These are phyloP conservation scores for Biston stratarius DNA, from an alignment of 2,888 invertebrate species.

Conservation along the genomic window DNA sequence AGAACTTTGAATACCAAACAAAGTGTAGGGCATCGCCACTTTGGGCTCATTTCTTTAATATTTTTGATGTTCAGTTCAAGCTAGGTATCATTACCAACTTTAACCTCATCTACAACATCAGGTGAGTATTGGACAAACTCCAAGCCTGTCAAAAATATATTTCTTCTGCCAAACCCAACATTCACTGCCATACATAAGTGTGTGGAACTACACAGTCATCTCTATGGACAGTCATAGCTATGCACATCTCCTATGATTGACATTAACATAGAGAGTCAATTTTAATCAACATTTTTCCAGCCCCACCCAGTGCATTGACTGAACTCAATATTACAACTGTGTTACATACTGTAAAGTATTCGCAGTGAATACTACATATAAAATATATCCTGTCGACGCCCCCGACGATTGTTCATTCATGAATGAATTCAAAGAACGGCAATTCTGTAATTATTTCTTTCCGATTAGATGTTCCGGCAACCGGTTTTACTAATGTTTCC, in stretches of 20 bases:
- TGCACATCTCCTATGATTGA: not conserved
- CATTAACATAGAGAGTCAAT: too few species aligned
- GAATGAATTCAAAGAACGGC: constrained; percentile 28
- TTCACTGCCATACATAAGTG: too few species aligned
- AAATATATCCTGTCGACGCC: constrained; percentile 26
- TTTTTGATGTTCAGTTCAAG: too few species aligned
- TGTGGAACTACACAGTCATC: not conserved
- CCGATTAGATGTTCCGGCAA: constrained; percentile 7
- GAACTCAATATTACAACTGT: constrained; percentile 35
- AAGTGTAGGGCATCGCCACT: too few species aligned
- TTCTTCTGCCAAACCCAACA: too few species aligned
- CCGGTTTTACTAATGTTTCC: constrained; percentile 13
- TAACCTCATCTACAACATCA: too few species aligned
- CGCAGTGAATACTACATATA: not conserved
- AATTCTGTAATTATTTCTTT: constrained; percentile 29
- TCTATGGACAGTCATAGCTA: not conserved
- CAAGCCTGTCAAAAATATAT: too few species aligned
- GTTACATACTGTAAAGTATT: constrained; percentile 1
- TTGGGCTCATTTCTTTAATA: too few species aligned
- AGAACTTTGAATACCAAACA: too few species aligned
- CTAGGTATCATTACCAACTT: too few species aligned
- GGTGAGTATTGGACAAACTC: too few species aligned
- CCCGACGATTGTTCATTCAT: constrained; percentile 33
- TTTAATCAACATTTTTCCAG: constrained; percentile 14
- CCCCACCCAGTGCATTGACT: constrained; percentile 35